Percentiles rank a stretch among this genome's conserved stretches.
Conservation (phyloP, 2,113 vertebrate species). For the Clinocottus analis region DNA sequence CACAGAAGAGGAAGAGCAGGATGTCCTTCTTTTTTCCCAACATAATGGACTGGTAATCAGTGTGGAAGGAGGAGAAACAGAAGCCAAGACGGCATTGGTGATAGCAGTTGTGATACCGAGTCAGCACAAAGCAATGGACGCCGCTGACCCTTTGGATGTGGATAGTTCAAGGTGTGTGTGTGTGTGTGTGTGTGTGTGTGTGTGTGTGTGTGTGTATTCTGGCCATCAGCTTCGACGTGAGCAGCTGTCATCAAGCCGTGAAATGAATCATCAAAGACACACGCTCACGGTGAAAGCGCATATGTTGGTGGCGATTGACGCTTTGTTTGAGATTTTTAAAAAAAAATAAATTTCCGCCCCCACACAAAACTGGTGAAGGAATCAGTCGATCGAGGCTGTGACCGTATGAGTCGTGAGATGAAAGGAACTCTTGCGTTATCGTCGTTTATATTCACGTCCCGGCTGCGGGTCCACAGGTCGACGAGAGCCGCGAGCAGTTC, state of each 20-base stretch:
- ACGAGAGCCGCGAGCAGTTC: slow-evolving; percentile 25
- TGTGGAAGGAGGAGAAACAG: not conserved
- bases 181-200: no score
- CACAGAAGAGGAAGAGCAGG: slow-evolving; percentile 3
- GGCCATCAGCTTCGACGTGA: no score
- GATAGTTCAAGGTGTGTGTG: slow-evolving; percentile 68
- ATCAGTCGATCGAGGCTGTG: not conserved
- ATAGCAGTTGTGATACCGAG: slow-evolving; percentile 26
- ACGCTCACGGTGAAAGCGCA: not conserved
- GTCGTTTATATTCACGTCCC: slow-evolving; percentile 53
- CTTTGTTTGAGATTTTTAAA: slow-evolving; percentile 6
- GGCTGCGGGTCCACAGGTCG: slow-evolving; percentile 30
- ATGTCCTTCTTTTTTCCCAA: not conserved
- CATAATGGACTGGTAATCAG: slow-evolving; percentile 2
- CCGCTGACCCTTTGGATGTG: slow-evolving; percentile 36
- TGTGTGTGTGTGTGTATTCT: no score
- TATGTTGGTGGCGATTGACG: not conserved
- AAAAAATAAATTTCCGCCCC: not conserved
- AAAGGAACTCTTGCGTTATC: slow-evolving; percentile 13
- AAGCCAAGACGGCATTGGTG: slow-evolving; percentile 16
- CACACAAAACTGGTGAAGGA: not conserved
- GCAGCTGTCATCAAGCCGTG: slow-evolving; percentile 36
- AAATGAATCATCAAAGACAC: slow-evolving; percentile 34
- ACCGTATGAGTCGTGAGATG: not conserved
- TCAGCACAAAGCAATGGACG: slow-evolving; percentile 44